Conservation (phyloP, 2,888 invertebrate genomes). For the Dioctria rufipes region DNA sequence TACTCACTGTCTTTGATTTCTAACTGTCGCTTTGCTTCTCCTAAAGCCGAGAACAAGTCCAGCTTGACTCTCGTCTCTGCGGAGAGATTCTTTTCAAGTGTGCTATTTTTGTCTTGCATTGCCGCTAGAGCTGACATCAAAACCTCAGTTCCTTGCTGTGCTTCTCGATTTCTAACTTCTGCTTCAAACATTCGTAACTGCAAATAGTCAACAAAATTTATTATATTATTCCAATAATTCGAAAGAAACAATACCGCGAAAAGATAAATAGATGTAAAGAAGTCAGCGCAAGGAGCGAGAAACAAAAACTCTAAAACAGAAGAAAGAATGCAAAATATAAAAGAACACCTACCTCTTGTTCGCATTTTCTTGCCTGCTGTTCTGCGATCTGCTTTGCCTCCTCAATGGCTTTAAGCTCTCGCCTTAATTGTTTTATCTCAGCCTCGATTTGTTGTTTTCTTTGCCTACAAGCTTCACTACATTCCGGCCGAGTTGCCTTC, state of each 20-base stretch:
- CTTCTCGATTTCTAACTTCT: slow-evolving; percentile 69
- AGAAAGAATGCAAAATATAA: not conserved
- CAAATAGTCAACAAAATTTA: slow-evolving; percentile 3
- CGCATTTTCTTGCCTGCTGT: slow-evolving; percentile 69
- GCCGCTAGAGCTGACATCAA: slow-evolving; percentile 84
- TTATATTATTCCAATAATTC: too few relatives aligned
- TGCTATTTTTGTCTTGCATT: slow-evolving; percentile 91
- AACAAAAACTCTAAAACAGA: not conserved
- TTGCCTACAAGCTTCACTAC: slow-evolving; percentile 78
- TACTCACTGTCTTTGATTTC: slow-evolving; percentile 87
- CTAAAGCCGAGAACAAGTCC: slow-evolving; percentile 97
- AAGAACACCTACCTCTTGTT: slow-evolving; percentile 67
- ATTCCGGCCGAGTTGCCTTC: slow-evolving; percentile 75
- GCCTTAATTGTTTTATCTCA: slow-evolving; percentile 78
- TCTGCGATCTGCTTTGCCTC: slow-evolving; percentile 75
- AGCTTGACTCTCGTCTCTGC: slow-evolving; percentile 98
- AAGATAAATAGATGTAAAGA: too few relatives aligned
- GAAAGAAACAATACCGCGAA: too few relatives aligned
- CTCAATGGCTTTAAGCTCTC: slow-evolving; percentile 78
- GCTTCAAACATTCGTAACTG: slow-evolving; percentile 69
- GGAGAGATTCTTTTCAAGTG: slow-evolving; percentile 93
- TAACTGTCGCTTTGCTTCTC: slow-evolving; percentile 92
- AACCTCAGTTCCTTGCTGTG: slow-evolving; percentile 78
- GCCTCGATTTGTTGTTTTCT: slow-evolving; percentile 79
- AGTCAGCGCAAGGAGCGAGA: too few relatives aligned